phyloP scores from a whole-genome alignment of 2,797 vertebrate genomes.

The Enteromius paludinosus region DNA sequence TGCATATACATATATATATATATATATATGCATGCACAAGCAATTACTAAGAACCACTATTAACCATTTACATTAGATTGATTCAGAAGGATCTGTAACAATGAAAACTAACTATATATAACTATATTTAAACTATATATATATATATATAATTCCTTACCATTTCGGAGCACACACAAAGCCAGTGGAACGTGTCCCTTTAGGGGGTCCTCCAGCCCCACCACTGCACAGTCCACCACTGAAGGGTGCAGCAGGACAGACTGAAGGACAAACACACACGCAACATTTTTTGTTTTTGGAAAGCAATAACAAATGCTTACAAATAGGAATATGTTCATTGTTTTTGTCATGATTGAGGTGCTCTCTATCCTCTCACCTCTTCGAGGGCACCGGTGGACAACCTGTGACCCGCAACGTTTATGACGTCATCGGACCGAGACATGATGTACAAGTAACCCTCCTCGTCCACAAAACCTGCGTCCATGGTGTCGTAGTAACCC shows the following conservation, averaged over 20 bases:
- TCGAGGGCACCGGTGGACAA: slow-evolving; percentile 92
- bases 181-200: slow-evolving; percentile 93
- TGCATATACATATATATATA: no score
- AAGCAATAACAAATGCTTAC: not conserved
- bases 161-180: slow-evolving; percentile 87
- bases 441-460: slow-evolving; percentile 91
- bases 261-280: slow-evolving; percentile 71
- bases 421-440: slow-evolving; percentile 95
- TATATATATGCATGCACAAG: no score
- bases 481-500: slow-evolving; percentile 97
- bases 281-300: not conserved
- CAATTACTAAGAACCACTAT: no score
- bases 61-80: no score
- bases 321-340: no score
- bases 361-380: slow-evolving; percentile 78
- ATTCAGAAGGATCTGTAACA: no score
- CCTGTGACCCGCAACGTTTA: slow-evolving; percentile 95
- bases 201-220: slow-evolving; percentile 88
- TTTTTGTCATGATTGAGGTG: not conserved
- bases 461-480: slow-evolving; percentile 90
- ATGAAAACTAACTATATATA: no score
- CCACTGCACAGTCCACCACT: slow-evolving; percentile 93
- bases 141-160: slow-evolving; percentile 72
- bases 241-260: slow-evolving; percentile 84
- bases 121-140: no score